A percentile compares a stretch with the other conserved stretches of the same genome.
Evolutionary conservation across 2,113 vertebrate genomes (phyloP).

Genomic region (Psammodynastes pulverulentus): DNA sequence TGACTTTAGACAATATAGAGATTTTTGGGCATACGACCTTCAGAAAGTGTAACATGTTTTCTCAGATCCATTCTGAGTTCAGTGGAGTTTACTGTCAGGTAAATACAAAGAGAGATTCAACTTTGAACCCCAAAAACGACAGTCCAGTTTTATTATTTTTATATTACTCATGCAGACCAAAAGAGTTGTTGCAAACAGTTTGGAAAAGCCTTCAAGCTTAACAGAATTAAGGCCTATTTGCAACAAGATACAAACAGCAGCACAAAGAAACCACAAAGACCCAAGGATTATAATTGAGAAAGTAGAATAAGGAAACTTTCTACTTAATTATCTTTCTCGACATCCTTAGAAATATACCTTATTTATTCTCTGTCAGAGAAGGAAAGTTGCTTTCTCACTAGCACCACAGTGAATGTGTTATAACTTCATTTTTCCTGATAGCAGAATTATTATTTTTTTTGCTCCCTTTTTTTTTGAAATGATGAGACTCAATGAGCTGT

Average conservation of each 20-base stretch:
- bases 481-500: neutral
- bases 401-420: neutral
- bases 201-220: neutral
- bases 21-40: neutral
- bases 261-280: neutral
- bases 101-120: neutral
- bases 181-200: neutral
- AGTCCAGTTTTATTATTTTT: neutral
- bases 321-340: neutral
- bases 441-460: neutral
- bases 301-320: neutral
- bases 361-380: neutral
- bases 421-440: neutral
- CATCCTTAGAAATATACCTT: neutral
- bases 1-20: neutral
- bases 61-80: neutral
- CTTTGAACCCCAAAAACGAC: neutral
- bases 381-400: neutral
- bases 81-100: neutral
- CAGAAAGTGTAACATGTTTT: neutral
- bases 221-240: neutral
- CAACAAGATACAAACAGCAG: neutral
- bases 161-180: neutral
- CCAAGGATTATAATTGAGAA: neutral
- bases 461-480: slow-evolving; percentile 3